Evolutionary conservation across 1,140 invertebrate species (phyloP).

Genomic region (Atta cephalotes): DNA sequence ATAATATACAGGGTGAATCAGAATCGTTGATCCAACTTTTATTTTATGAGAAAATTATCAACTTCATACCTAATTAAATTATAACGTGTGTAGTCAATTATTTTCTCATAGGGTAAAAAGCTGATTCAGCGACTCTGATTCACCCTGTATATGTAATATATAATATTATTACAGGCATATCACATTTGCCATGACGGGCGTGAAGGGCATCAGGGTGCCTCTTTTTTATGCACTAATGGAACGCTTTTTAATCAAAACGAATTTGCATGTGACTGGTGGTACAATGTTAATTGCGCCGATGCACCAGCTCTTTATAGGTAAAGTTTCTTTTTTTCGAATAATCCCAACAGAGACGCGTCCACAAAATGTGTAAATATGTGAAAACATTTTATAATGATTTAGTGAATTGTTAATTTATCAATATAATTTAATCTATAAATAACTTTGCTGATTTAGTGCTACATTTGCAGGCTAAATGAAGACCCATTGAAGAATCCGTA

Average conservation of each 20-base stretch:
- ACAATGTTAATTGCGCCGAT: slow-evolving; percentile 93
- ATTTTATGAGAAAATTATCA: too few relatives aligned
- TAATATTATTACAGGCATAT: slow-evolving; percentile 88
- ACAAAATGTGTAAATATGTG: background rate
- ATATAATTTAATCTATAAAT: background rate
- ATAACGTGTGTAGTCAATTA: too few relatives aligned
- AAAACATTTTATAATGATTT: background rate
- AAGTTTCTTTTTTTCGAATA: slow-evolving; percentile 63
- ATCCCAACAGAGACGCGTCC: background rate
- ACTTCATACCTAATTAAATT: too few relatives aligned
- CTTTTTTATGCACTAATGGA: slow-evolving; percentile 95
- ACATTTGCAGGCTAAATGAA: slow-evolving; percentile 89
- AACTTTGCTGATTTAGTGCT: background rate
- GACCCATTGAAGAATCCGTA: slow-evolving; percentile 93
- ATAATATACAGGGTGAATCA: too few relatives aligned
- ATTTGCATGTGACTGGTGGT: slow-evolving; percentile 97
- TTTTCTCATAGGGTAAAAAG: too few relatives aligned
- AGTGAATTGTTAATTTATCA: slow-evolving; percentile 4
- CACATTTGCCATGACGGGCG: slow-evolving; percentile 94
- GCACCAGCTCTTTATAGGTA: slow-evolving; percentile 89
- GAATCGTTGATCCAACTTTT: too few relatives aligned
- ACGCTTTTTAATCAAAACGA: slow-evolving; percentile 95
- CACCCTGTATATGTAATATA: background rate
- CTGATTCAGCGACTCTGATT: too few relatives aligned
- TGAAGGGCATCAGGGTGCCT: slow-evolving; percentile 92